Evolutionary conservation across 2,113 vertebrate genomes (phyloP).

Genomic region (Kryptolebias marmoratus): DNA sequence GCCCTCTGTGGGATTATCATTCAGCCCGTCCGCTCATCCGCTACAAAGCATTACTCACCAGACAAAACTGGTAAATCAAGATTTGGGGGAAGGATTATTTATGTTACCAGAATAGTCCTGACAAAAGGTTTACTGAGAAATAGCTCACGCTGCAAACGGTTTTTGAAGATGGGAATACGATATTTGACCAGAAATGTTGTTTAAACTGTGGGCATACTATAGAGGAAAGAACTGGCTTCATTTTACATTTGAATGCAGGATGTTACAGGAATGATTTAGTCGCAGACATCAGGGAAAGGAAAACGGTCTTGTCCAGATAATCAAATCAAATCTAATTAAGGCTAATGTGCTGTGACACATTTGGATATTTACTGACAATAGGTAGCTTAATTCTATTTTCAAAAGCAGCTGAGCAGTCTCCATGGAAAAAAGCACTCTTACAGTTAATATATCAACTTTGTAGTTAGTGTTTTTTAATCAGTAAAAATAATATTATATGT

Average conservation of each 20-base stretch:
- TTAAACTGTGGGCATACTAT: no score
- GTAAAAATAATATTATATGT: no score
- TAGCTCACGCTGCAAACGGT: not conserved
- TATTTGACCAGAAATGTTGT: not conserved
- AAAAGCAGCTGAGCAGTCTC: no score
- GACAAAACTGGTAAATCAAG: slow-evolving; percentile 35
- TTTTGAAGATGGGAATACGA: slow-evolving; percentile 1
- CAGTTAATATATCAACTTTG: no score
- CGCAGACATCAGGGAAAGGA: not conserved
- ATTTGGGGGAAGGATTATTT: not conserved
- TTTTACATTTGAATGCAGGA: not conserved
- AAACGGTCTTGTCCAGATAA: no score
- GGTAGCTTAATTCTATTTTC: no score
- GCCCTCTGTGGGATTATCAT: slow-evolving; percentile 38
- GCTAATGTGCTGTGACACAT: no score
- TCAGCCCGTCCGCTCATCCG: slow-evolving; percentile 23
- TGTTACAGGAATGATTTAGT: not conserved
- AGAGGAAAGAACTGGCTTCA: no score
- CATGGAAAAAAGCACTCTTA: no score
- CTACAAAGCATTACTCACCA: slow-evolving; percentile 27
- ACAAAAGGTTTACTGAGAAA: not conserved
- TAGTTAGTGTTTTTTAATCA: no score
- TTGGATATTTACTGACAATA: no score
- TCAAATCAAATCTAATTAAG: no score
- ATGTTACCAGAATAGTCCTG: not conserved